Percentiles rank a stretch among this genome's conserved stretches.
Conservation (phyloP, 2,113 vertebrate species). For the Meriones unguiculatus region DNA sequence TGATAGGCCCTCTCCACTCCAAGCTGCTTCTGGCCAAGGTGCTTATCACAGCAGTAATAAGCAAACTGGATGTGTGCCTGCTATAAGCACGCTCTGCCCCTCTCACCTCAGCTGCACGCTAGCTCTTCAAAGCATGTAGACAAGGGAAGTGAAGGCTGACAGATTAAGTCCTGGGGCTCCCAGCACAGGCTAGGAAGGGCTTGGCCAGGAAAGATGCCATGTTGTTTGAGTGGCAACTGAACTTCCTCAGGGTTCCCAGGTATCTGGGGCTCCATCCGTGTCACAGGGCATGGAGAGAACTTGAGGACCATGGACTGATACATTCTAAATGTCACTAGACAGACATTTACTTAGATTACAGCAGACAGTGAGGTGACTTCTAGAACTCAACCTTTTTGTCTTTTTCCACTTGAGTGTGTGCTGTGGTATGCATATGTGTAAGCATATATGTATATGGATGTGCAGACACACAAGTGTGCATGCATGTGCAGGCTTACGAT, state of each 20-base stretch:
- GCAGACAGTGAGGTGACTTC: not conserved
- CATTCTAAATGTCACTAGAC: not conserved
- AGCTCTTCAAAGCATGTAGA: not conserved
- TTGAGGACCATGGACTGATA: not conserved
- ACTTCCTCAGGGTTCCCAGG: not conserved
- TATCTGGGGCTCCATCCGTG: too few species aligned
- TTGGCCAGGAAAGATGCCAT: not conserved
- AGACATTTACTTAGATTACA: not conserved
- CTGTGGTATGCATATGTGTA: not conserved
- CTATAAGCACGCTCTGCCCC: not conserved
- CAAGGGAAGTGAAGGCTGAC: not conserved
- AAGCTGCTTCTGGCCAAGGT: not conserved
- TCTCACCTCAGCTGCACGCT: not conserved
- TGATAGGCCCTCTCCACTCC: not conserved
- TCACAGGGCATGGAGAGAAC: not conserved
- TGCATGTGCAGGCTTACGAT: not conserved
- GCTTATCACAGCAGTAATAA: not conserved
- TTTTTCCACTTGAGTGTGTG: not conserved
- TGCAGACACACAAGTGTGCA: not conserved
- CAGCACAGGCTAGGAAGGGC: not conserved
- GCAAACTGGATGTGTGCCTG: not conserved
- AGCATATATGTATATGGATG: not conserved
- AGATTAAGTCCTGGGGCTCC: not conserved
- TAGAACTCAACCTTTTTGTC: not conserved
- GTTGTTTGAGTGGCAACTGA: not conserved